Evolutionary conservation across 1,140 invertebrate genomes (phyloP), one percentile per base, ranked within the genome.

Genomic region (Achatina immaculata): DNA sequence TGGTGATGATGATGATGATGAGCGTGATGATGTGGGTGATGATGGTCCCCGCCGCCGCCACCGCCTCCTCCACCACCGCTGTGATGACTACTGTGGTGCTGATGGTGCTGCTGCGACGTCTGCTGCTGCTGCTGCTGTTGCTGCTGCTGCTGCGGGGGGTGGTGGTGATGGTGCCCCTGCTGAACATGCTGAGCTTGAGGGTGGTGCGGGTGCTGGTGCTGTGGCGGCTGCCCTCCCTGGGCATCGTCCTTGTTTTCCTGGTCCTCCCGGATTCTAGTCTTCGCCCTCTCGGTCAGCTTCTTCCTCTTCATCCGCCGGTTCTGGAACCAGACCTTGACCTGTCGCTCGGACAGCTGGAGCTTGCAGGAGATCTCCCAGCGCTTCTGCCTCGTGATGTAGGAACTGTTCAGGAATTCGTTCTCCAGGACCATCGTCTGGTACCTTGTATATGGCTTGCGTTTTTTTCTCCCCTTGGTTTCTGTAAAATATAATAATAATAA

Each of bases 271-370:
- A 83, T 82, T 51, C 84, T 42, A 0, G 84, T 81, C 82, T 85
- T 85, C 31, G 84, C 83, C 3, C 82, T 48, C 58, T 83, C 82
- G 3, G 82, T 83, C 66, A 83, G 75, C 78, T 99, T 99, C 94
- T 99, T 99, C 96, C 97, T 98, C 92, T 99, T 99, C 98, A 99
- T 99, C 82, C 98, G 94, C 80, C 98, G 93, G 92, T 99, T 99
- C 93, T 99, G 97, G 93, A 99, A 92, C 92, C 92, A 92, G 45
- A 92, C 91, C 92, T 96, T 90, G 83, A 96, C 95, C 92, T 96
- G 95, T 84, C 96, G 93, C 91, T 98, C 97, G 80, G 95, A 96
- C 65, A 97, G 93, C 91, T 96, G 96, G 75, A 97, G 93, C 72
- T 95, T 95, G 92, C 95, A 96, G 4, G 97, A 96, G 85, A 98